These are phyloP conservation scores for Hartigia nigra DNA, from an alignment of 2,888 invertebrate genomes.

Conservation along the genomic window DNA sequence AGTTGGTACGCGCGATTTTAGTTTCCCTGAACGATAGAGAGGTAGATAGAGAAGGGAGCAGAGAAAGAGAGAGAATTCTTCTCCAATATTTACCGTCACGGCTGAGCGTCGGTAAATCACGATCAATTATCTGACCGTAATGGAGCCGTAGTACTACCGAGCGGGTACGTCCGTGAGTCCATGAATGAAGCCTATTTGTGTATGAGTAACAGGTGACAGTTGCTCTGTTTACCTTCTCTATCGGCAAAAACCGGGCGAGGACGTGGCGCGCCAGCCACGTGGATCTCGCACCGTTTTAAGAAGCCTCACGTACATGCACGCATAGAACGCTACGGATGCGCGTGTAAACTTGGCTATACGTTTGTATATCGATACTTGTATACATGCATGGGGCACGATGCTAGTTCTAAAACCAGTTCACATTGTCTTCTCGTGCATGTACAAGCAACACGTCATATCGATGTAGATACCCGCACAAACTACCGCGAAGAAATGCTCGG, in stretches of 20 bases:
- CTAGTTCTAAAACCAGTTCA: background rate
- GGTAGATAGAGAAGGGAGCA: background rate
- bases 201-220: slow-evolving; percentile 54
- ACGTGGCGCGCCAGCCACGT: slow-evolving; percentile 20
- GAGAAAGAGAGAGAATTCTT: background rate
- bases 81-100: slow-evolving; percentile 5
- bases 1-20: background rate
- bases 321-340: background rate
- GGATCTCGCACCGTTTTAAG: slow-evolving; percentile 33
- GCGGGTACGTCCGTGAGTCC: slow-evolving; percentile 28
- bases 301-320: background rate
- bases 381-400: background rate
- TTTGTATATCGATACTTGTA: background rate
- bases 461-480: background rate
- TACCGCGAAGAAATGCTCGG: slow-evolving; percentile 43
- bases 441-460: background rate
- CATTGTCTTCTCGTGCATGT: background rate
- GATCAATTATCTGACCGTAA: slow-evolving; percentile 10
- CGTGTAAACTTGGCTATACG: background rate
- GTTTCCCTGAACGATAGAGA: background rate
- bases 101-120: background rate
- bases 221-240: slow-evolving; percentile 50
- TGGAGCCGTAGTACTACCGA: background rate
- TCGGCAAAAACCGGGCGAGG: slow-evolving; percentile 41
- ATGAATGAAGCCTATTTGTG: slow-evolving; percentile 57